A percentile compares a stretch with the other conserved stretches of the same genome.
Evolutionary conservation across 2,797 vertebrate genomes (phyloP).

Genomic region (Bovichtus variegatus): DNA sequence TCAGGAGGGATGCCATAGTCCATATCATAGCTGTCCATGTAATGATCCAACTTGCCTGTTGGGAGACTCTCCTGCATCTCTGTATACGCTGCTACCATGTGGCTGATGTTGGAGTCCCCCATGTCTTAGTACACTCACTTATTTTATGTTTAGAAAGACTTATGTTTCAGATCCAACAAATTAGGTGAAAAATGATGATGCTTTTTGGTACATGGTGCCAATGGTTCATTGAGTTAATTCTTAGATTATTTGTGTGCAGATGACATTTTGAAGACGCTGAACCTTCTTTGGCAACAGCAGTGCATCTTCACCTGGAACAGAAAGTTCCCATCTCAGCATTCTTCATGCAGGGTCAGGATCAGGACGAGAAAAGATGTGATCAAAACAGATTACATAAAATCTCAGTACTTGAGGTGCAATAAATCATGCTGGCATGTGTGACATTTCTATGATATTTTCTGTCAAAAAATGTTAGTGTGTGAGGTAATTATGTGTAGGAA

Average conservation of each 20-base stretch:
- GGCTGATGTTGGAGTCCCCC: conserved; percentile 80
- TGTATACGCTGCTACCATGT: conserved; percentile 40
- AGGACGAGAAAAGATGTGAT: conserved; percentile 8
- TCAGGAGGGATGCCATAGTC: conserved; percentile 91
- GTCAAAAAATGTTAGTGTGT: conserved; percentile 5
- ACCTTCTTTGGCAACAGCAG: conserved; percentile 34
- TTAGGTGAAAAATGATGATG: neutral
- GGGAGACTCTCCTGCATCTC: conserved; percentile 45
- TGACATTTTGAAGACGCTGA: neutral
- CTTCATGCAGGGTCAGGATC: conserved; percentile 23
- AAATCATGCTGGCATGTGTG: conserved; percentile 21
- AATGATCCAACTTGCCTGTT: conserved; percentile 63
- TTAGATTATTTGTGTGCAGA: neutral
- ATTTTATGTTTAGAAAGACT: neutral
- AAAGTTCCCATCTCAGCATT: conserved; percentile 45
- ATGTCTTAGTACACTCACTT: conserved; percentile 57
- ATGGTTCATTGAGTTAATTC: neutral
- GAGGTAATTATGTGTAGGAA: conserved; percentile 8
- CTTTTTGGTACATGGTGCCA: conserved; percentile 10
- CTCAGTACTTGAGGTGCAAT: neutral
- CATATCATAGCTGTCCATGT: conserved; percentile 83
- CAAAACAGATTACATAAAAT: conserved; percentile 30
- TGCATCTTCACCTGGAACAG: conserved; percentile 66
- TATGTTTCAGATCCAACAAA: conserved; percentile 1
- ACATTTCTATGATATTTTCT: conserved; percentile 27